Evolutionary conservation across 2,888 invertebrate genomes (phyloP), one percentile per base, ranked within the genome.

Genomic region (Epinotia nisella): DNA sequence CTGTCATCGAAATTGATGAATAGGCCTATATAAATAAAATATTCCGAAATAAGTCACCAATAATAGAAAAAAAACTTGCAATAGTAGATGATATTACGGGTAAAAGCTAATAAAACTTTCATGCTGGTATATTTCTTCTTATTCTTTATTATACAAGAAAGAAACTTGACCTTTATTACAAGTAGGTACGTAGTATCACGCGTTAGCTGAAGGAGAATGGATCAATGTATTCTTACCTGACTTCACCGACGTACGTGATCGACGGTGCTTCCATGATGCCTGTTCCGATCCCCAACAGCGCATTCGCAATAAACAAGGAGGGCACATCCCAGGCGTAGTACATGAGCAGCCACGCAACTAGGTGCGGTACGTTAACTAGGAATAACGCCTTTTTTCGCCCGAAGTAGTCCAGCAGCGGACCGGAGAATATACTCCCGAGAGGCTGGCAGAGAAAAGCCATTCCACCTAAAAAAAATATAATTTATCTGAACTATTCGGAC

Each of bases 221-320:
- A n/a, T n/a, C n/a, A 49, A n/a, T 45, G 4, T 49, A 49, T 49
- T 69, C 70, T 79, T 77, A 94, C 94, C 93, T 92, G 51, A 95
- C 89, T 89, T 95, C 95, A 1, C 95, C 95, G n/a, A 95, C 91
- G 75, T 95, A 95, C 1, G 95, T 95, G n/a, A 95, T 86, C 1
- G 94, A 94, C 0, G 95, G 95, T 0, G 94, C 95, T 79, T 95
- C 95, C 95, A 95, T 94, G 17, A 95, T 89, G 0, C 95, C 95
- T 3, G 94, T 94, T 0, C 95, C 95, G 4, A 95, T 87, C 0
- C 95, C 95, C 70, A 95, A 84, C 21, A 95, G 78, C 0, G 94
- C 92, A 56, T 94, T 94, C 0, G 90, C 94, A 0, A 93, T 82
- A 82, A 94, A 95, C 69, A 95, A 80, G 0, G 90, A 87, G 1